phyloP scores from a whole-genome alignment of 2,888 invertebrate genomes.

The Ferrisia virgata region DNA sequence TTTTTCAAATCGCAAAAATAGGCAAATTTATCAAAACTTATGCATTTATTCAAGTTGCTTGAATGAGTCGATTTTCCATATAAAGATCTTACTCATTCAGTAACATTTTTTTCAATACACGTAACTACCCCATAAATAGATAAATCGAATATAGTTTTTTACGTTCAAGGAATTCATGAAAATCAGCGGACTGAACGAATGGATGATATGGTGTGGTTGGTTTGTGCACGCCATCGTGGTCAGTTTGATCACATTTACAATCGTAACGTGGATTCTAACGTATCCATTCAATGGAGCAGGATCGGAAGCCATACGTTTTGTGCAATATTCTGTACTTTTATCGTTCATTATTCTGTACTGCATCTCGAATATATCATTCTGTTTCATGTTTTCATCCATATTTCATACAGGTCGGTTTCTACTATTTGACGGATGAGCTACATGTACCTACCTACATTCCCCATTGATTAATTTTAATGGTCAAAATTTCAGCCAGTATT shows the following conservation, averaged over 20 bases:
- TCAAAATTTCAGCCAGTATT: background rate
- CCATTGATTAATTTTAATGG: background rate
- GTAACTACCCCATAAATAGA: too few relatives aligned
- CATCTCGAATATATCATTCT: background rate
- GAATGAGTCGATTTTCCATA: too few relatives aligned
- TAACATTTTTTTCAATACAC: too few relatives aligned
- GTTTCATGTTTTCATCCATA: slow-evolving; percentile 18
- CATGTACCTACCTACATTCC: background rate
- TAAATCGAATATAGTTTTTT: too few relatives aligned
- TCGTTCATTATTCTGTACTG: background rate
- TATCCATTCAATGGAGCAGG: background rate
- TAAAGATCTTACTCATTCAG: too few relatives aligned
- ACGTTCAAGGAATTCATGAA: slow-evolving; percentile 31
- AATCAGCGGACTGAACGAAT: background rate
- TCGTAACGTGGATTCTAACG: background rate
- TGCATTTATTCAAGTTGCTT: too few relatives aligned
- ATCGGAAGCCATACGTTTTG: background rate
- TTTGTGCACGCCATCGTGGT: background rate
- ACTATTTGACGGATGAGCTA: too few relatives aligned
- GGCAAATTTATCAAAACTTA: too few relatives aligned
- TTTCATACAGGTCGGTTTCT: background rate
- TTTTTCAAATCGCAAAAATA: too few relatives aligned
- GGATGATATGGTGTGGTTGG: background rate
- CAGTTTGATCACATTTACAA: background rate
- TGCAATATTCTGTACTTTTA: background rate